Conservation (phyloP, 30 jellyfish, hydroid and myxozoan species). For the Aurelia sp. region DNA sequence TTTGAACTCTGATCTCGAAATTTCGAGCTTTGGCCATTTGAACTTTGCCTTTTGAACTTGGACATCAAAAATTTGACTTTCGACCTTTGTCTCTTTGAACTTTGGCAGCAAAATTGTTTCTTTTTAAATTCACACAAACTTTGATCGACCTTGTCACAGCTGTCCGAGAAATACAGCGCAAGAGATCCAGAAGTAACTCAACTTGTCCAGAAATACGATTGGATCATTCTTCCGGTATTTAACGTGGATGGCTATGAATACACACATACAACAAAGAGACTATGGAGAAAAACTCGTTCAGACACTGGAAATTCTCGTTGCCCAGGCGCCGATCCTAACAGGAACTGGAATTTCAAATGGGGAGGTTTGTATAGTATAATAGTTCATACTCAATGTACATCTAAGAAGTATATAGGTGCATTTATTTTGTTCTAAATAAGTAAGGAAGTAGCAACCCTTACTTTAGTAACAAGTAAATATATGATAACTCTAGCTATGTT, state of each 20-base stretch:
- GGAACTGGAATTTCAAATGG: conserved; percentile 91
- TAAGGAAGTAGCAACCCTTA: too few relatives aligned
- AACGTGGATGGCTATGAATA: conserved; percentile 95
- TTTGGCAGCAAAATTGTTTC: too few relatives aligned
- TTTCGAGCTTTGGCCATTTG: too few relatives aligned
- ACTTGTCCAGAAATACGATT: conserved; percentile 78
- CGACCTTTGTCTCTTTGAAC: too few relatives aligned
- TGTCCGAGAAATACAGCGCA: conserved; percentile 44
- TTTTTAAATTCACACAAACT: too few relatives aligned
- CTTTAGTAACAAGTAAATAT: too few relatives aligned
- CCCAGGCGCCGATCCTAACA: conserved; percentile 94
- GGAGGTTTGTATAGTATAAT: conserved; percentile 58
- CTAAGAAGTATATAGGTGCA: too few relatives aligned
- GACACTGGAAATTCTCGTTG: conserved; percentile 46
- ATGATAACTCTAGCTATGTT: too few relatives aligned
- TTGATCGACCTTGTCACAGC: not conserved
- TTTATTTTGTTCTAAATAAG: too few relatives aligned
- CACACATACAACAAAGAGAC: conserved; percentile 75
- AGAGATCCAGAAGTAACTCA: conserved; percentile 60
- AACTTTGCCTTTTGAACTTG: too few relatives aligned
- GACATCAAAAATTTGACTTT: too few relatives aligned
- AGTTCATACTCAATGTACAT: not conserved
- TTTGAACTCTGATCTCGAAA: too few relatives aligned
- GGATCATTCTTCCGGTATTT: conserved; percentile 90
- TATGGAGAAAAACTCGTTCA: conserved; percentile 95